Evolutionary conservation across 2,113 vertebrate species (phyloP).

Genomic region (Herpetotheres cachinnans): DNA sequence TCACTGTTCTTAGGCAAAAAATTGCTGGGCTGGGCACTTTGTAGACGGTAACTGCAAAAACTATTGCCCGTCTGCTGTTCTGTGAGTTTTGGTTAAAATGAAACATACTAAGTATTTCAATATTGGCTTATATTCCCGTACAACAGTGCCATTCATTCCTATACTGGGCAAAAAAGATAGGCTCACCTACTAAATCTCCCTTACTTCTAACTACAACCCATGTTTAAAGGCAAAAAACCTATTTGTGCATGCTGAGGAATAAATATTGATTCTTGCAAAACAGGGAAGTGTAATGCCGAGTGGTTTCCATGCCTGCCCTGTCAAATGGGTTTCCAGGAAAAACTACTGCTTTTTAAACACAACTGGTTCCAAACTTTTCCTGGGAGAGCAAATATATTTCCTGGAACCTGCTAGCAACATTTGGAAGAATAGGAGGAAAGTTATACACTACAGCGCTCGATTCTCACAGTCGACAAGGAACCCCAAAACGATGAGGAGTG

Average conservation of each 20-base stretch:
- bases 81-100: neutral
- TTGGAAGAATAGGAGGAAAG: constrained; percentile 33
- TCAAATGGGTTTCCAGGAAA: constrained; percentile 22
- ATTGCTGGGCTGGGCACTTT: neutral
- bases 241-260: neutral
- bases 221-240: neutral
- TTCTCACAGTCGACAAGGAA: constrained; percentile 17
- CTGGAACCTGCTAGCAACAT: constrained; percentile 7
- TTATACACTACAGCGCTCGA: neutral
- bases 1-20: neutral
- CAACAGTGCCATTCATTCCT: neutral
- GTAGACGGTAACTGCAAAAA: neutral
- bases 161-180: neutral
- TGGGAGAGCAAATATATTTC: constrained; percentile 42
- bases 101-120: neutral
- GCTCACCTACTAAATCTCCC: neutral
- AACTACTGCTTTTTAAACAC: constrained; percentile 42
- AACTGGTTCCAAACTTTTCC: constrained; percentile 42
- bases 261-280: neutral
- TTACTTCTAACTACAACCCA: neutral
- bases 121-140: neutral
- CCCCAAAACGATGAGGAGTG: neutral
- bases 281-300: neutral
- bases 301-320: neutral
- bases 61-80: neutral